phyloP scores from a whole-genome alignment of 64 coral and sea anemone species.

The Astreopora myriophthalma region DNA sequence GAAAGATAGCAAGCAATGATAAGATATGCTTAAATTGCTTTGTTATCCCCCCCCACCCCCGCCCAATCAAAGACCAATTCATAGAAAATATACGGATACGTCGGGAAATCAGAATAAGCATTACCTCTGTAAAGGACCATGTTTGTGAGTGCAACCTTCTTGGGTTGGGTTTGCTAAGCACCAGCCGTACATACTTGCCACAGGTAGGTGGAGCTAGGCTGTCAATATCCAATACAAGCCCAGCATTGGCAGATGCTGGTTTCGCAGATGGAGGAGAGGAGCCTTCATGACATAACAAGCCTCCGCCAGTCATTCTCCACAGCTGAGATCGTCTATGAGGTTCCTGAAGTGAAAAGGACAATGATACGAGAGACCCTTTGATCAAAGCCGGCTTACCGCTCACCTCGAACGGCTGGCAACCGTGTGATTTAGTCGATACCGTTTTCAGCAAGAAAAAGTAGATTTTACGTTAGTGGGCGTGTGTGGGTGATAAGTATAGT shows the following conservation, averaged over 20 bases:
- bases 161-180: constrained; percentile 85
- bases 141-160: constrained; percentile 84
- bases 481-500: too few species aligned
- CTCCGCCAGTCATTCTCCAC: constrained; percentile 90
- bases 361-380: not conserved
- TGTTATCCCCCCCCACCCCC: too few species aligned
- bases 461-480: too few species aligned
- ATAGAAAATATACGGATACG: too few species aligned
- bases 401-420: too few species aligned
- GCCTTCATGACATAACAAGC: constrained; percentile 85
- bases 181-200: constrained; percentile 80
- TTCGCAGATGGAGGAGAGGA: constrained; percentile 88
- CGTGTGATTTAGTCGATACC: too few species aligned
- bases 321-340: constrained; percentile 92
- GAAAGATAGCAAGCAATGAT: too few species aligned
- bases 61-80: too few species aligned
- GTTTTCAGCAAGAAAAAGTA: too few species aligned
- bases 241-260: constrained; percentile 70
- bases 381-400: too few species aligned
- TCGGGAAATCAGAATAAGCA: not conserved
- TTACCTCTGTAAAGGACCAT: constrained; percentile 94
- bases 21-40: too few species aligned
- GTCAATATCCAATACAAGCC: constrained; percentile 95
- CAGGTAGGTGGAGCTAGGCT: constrained; percentile 85
- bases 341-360: constrained; percentile 42